Evolutionary conservation across 2,888 invertebrate species (phyloP).

Genomic region (Trissoscelio sp.): DNA sequence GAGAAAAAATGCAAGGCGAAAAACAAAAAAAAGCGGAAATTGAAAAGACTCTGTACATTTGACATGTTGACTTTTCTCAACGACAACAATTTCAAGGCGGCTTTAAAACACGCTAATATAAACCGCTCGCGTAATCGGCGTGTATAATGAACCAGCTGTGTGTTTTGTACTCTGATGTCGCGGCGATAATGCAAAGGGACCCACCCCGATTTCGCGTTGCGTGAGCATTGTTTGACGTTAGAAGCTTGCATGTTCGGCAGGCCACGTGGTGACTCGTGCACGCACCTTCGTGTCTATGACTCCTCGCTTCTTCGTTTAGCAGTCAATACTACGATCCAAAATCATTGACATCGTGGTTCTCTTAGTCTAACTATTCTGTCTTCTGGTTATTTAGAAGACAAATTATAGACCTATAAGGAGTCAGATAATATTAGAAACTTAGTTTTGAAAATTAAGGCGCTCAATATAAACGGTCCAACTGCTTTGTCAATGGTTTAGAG

Average conservation of each 20-base stretch:
- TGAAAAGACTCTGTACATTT: not conserved
- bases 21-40: not conserved
- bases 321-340: slow-evolving; percentile 11
- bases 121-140: slow-evolving; percentile 53
- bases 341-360: slow-evolving; percentile 17
- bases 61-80: slow-evolving; percentile 34
- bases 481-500: no score
- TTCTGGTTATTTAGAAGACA: not conserved
- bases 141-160: slow-evolving; percentile 63
- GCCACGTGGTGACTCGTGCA: slow-evolving; percentile 49
- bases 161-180: slow-evolving; percentile 64
- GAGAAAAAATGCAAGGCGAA: not conserved
- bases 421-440: no score
- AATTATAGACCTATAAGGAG: no score
- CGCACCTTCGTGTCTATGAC: slow-evolving; percentile 52
- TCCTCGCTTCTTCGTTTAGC: slow-evolving; percentile 37
- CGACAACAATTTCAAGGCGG: slow-evolving; percentile 24
- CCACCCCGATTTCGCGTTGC: slow-evolving; percentile 61
- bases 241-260: slow-evolving; percentile 51
- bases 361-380: not conserved
- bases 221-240: slow-evolving; percentile 59
- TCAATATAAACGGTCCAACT: no score
- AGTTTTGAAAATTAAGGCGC: no score
- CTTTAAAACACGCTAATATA: slow-evolving; percentile 25
- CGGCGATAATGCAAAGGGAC: slow-evolving; percentile 53